Evolutionary conservation across 2,797 vertebrate genomes (phyloP).

Genomic region (Serranus cabrilla): DNA sequence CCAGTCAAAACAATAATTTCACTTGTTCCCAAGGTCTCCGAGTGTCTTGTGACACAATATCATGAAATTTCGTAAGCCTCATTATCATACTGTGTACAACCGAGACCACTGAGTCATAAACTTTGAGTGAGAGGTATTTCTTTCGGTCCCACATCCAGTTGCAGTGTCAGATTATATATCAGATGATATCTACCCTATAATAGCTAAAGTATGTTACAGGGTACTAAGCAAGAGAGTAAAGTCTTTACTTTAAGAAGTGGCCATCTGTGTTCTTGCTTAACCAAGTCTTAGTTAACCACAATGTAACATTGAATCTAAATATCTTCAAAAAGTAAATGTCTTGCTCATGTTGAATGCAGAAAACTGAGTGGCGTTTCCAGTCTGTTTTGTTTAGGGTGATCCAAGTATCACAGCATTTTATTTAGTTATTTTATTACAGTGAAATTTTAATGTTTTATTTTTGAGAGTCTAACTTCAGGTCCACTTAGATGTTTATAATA

Average conservation of each 20-base stretch:
- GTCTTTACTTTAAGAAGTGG: not conserved
- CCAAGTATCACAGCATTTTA: no score
- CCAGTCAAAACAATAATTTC: conserved; percentile 8
- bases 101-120: not conserved
- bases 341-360: no score
- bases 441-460: no score
- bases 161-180: not conserved
- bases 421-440: no score
- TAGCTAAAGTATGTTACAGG: no score
- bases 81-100: conserved; percentile 7
- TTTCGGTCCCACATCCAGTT: not conserved
- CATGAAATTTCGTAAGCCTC: not conserved
- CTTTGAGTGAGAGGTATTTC: not conserved
- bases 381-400: no score
- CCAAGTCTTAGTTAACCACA: not conserved
- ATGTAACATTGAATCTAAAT: no score
- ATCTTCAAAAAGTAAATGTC: no score
- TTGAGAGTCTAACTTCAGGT: no score
- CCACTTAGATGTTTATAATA: no score
- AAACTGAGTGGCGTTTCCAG: no score
- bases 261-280: not conserved
- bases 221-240: not conserved
- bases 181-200: no score
- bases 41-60: conserved; percentile 3
- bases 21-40: conserved; percentile 20